Base-by-base conservation (phyloP, 1,140 invertebrate genomes). In the Bacillus rossius region DNA sequence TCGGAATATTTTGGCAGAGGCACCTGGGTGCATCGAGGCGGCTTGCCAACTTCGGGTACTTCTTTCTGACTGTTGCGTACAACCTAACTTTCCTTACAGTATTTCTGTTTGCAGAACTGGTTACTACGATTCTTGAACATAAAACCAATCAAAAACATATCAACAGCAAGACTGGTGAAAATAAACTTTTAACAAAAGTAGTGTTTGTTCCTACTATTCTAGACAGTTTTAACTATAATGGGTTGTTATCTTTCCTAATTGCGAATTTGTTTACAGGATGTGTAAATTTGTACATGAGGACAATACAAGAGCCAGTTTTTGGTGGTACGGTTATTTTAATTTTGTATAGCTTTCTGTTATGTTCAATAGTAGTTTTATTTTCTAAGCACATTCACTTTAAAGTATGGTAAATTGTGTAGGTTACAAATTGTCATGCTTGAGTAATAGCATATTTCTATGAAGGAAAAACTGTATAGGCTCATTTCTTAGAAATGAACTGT, bases 181-280 rank as follows among this genome's bases (percentile, higher is more conserved):
- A 61, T 47, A 59, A 49, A 52, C 55, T 16, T 52, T 50, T 49
- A 63, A 55, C 58, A 52, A 54, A 42, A 55, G 63, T 51, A 64
- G 61, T n/a, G 55, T 67, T 66, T 62, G 69, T 76, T 10, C 81
- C 84, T 14, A 70, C 80, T 14, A 80, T 87, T 55, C 79, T 86
- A 41, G 75, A 81, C 65, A 79, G 81, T 40, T 77, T 91, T 25
- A 89, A 88, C 74, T 81, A 81, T 50, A 91, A 91, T 75, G 87
- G 87, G 10, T 72, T 95, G 25, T 61, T 81, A 16, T 91, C 87
- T 69, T 95, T 95, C 71, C 71, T 94, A 38, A 38, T 88, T 1
- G 81, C 82, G 2, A 95, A 94, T 77, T 37, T 94, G 17, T 67
- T 88, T 8, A 94, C 91, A 20, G 92, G 92, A 38, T 54, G 84